Percentiles rank a stretch among this genome's conserved stretches.
These are phyloP conservation scores for Ceyx cyanopectus DNA, from an alignment of 2,113 vertebrate genomes.

Conservation along the genomic window DNA sequence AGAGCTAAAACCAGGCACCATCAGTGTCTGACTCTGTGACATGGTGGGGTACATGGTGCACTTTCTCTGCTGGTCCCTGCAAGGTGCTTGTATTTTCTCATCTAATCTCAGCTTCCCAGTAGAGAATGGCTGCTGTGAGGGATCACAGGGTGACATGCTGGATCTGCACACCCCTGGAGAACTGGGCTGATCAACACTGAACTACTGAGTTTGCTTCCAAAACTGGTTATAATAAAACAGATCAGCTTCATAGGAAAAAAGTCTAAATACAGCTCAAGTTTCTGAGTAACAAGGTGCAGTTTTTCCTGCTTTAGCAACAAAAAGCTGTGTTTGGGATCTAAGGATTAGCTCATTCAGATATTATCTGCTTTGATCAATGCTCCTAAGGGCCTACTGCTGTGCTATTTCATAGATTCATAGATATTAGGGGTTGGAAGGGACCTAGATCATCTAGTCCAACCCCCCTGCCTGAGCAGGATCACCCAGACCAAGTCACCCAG, in stretches of 20 bases:
- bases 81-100: conserved; percentile 13
- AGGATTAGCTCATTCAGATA: not conserved
- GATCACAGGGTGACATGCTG: not conserved
- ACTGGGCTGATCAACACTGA: not conserved
- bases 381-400: not conserved
- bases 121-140: not conserved
- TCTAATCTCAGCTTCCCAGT: not conserved
- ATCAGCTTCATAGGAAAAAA: not conserved
- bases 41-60: not conserved
- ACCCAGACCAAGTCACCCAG: too few relatives aligned
- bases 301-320: not conserved
- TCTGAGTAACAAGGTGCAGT: not conserved
- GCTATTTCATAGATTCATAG: not conserved
- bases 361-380: not conserved
- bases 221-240: not conserved
- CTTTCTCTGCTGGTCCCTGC: not conserved
- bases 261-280: not conserved
- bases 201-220: not conserved
- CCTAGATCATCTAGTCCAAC: too few relatives aligned
- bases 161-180: not conserved
- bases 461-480: too few relatives aligned
- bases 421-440: too few relatives aligned
- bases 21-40: not conserved
- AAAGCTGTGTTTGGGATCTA: not conserved
- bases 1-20: not conserved